phyloP scores from a whole-genome alignment of 2,888 invertebrate species.

The Reticulitermes lucifugus region DNA sequence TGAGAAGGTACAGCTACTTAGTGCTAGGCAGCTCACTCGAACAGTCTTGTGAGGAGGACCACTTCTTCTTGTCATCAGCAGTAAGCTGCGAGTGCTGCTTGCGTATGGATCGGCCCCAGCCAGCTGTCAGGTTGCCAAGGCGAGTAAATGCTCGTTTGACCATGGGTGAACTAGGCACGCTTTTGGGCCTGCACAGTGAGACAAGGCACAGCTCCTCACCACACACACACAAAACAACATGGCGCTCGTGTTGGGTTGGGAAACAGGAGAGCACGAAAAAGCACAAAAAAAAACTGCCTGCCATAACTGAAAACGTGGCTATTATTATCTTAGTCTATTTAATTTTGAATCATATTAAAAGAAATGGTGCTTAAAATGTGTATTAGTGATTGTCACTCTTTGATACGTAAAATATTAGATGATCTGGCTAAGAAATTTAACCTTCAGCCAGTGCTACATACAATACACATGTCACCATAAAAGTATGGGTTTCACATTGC shows the following conservation, averaged over 20 bases:
- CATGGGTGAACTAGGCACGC: constrained; percentile 94
- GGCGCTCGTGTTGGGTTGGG: constrained; percentile 17
- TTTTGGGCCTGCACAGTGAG: constrained; percentile 78
- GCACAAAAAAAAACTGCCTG: neutral
- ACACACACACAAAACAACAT: constrained; percentile 40
- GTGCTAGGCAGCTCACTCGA: constrained; percentile 74
- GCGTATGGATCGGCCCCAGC: constrained; percentile 89
- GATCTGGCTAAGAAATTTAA: too few relatives aligned
- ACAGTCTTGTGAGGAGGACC: constrained; percentile 88
- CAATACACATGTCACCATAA: too few relatives aligned
- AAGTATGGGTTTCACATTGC: too few relatives aligned
- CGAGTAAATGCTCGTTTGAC: constrained; percentile 93
- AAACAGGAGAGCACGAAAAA: neutral
- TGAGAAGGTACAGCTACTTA: too few relatives aligned
- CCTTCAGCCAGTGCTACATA: too few relatives aligned
- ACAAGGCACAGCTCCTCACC: constrained; percentile 49
- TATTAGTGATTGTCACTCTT: too few relatives aligned
- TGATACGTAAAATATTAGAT: too few relatives aligned
- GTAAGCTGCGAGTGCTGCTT: constrained; percentile 86
- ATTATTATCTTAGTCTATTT: too few relatives aligned
- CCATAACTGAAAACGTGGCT: neutral
- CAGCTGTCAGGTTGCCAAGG: constrained; percentile 88
- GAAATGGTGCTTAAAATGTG: too few relatives aligned
- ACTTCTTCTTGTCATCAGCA: constrained; percentile 92
- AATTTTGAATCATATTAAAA: too few relatives aligned